Evolutionary conservation across 2,113 vertebrate genomes (phyloP).

Genomic region (Sciurus niger): DNA sequence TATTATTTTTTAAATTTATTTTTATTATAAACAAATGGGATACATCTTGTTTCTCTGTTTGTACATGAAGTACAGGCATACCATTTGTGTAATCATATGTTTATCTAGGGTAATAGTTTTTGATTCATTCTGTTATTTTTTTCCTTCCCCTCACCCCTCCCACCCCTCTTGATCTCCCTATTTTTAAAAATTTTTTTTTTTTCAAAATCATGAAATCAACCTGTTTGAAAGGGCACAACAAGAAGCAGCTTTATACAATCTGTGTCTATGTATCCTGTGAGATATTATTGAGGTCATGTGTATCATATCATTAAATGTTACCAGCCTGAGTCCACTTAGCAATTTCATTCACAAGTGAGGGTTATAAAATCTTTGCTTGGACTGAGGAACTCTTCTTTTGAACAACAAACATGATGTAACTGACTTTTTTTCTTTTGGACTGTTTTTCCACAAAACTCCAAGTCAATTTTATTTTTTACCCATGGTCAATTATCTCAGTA

Average conservation of each 20-base stretch:
- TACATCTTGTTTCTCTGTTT: too few species aligned
- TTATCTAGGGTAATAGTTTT: too few species aligned
- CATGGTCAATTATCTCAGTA: neutral
- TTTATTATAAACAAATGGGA: neutral
- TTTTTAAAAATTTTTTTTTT: too few species aligned
- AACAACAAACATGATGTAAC: neutral
- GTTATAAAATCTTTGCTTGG: neutral
- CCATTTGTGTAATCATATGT: too few species aligned
- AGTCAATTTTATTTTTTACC: neutral
- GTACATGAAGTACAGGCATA: too few species aligned
- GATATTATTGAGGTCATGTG: neutral
- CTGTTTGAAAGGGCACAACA: neutral
- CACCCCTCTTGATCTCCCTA: too few species aligned
- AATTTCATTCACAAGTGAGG: slow-evolving; percentile 7
- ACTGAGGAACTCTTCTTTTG: slow-evolving; percentile 13
- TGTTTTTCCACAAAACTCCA: slow-evolving; percentile 22
- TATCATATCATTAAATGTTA: neutral
- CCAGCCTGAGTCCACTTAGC: neutral
- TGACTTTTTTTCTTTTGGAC: neutral
- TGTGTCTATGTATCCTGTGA: neutral
- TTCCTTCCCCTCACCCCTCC: too few species aligned
- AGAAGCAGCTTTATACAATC: neutral
- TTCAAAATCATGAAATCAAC: neutral
- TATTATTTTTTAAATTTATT: neutral
- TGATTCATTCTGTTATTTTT: too few species aligned